Evolutionary conservation across 2,888 invertebrate species (phyloP), one percentile per base, ranked within the genome.

Genomic region (Timandra comae): DNA sequence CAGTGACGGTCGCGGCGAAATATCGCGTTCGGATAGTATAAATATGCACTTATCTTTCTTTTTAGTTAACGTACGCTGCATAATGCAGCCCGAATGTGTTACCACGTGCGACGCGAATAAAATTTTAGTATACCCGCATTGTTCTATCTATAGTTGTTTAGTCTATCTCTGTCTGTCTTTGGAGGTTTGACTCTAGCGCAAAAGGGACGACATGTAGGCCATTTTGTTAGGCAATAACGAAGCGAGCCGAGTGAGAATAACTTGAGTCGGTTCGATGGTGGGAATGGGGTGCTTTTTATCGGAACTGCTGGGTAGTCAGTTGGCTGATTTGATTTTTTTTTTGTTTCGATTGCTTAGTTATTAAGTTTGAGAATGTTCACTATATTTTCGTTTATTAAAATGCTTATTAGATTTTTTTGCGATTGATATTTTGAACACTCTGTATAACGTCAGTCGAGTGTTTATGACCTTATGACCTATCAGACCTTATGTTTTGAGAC

Each of bases 41-140:
- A 84, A 85, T 84, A 84, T 81, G 79, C 74, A 75, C 74, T 81
- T 84, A 82, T 82, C 82, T 80, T 79, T 81, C 79, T 81, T 82
- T 82, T 82, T 81, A 80, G 79, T 75, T 77, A 75, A 78, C 76
- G 75, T 78, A 73, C 72, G 67, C 63, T 78, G 80, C 79, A 84
- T 85, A 76, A 84, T 82, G 78, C 81, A 77, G 74, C 67, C 63
- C 56, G 51, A 47, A 57, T 61, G 65, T 56, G 59, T 12, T 59
- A 58, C 75, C 82, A 84, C 82, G 82, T 84, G 84, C 74, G 75
- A 65, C 62, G 58, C 69, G 76, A 80, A 82, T 84, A 85, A 85
- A 84, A 82, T 84, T 84, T 85, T 84, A 84, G 72, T 72, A 66
- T 67, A 58, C 66, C 67, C 67, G 72, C 73, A 74, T 80, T 82